Base-by-base conservation (phyloP, 2,797 vertebrate genomes). In the Gadopsis marmoratus region DNA sequence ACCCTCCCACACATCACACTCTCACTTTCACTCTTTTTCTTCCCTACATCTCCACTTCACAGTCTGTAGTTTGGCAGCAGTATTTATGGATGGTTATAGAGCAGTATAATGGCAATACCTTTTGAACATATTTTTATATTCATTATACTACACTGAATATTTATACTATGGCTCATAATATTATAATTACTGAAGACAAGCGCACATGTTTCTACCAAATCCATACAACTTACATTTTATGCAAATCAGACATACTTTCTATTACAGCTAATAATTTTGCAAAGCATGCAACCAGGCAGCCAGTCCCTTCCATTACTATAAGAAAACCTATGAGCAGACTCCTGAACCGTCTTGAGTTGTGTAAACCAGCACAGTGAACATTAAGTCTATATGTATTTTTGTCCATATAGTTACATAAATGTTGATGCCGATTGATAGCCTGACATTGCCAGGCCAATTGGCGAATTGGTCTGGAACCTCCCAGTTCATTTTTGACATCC, bases 1-100 rank as follows among this genome's bases (percentile, higher is more conserved):
- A 39, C 56, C 60, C 47, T 39, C 73, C 63, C 63, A 81, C 78
- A 68, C 61, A 60, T 67, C 56, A 71, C 71, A 67, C 37, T 54
- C 58, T 63, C 59, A 21, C 17, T 54, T 19, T 29, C 37, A 35
- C 19, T 54, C 45, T n/a, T 45, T 73, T 71, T 71, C 26, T 17
- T 16, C 23, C n/a, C 26, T 17, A 16, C 63, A 66, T 62, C 63
- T 60, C 51, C 73, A 31, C 51, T 61, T 69, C 53, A 29, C 50
- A 53, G 0, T 67, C 50, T 63, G 31, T 13, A 31, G 54, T 82
- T 55, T 39, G 26, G 21, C 17, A 37, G 53, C 56, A 64, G 53
- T 55, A 43, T 60, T 59, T 56, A 41, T 48, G 39, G 37, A 19
- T 23, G 47, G 33, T 41, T 58, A 67, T 43, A 56, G 16, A 48